Evolutionary conservation across 2,888 invertebrate genomes (phyloP).

Genomic region (Lathronympha strigana): DNA sequence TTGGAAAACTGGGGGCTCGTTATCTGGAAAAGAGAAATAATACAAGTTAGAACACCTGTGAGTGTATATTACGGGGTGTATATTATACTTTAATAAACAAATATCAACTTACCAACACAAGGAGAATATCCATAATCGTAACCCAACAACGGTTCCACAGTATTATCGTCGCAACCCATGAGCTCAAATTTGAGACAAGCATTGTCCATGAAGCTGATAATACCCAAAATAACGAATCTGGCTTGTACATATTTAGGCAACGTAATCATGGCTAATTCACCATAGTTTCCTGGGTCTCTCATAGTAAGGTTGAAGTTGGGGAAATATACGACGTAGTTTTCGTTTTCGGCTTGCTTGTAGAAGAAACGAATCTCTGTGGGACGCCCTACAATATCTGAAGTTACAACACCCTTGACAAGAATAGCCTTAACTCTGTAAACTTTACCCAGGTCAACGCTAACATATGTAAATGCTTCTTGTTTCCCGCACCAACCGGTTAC

Average conservation of each 20-base stretch:
- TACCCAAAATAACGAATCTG: constrained; percentile 96
- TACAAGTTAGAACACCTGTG: background rate
- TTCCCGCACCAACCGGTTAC: constrained; percentile 99
- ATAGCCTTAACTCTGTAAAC: constrained; percentile 97
- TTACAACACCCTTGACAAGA: constrained; percentile 96
- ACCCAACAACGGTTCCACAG: constrained; percentile 92
- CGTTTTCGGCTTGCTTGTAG: constrained; percentile 96
- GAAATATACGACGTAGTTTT: constrained; percentile 98
- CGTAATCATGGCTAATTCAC: constrained; percentile 97
- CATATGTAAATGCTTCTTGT: constrained; percentile 97
- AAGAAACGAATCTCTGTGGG: constrained; percentile 98
- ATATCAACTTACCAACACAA: constrained; percentile 88
- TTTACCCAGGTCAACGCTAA: constrained; percentile 96
- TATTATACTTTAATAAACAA: background rate
- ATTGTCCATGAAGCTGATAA: constrained; percentile 98
- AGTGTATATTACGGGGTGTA: background rate
- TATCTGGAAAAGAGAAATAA: constrained; percentile 84
- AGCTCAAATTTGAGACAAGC: constrained; percentile 98
- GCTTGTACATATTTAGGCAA: constrained; percentile 97
- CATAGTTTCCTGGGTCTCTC: constrained; percentile 97
- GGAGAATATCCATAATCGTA: constrained; percentile 97
- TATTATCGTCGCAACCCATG: constrained; percentile 97
- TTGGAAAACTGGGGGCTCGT: constrained; percentile 98
- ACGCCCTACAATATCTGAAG: constrained; percentile 96
- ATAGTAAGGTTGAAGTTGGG: constrained; percentile 97